These are phyloP conservation scores for Abramis brama DNA, from an alignment of 2,113 vertebrate genomes.

Conservation along the genomic window DNA sequence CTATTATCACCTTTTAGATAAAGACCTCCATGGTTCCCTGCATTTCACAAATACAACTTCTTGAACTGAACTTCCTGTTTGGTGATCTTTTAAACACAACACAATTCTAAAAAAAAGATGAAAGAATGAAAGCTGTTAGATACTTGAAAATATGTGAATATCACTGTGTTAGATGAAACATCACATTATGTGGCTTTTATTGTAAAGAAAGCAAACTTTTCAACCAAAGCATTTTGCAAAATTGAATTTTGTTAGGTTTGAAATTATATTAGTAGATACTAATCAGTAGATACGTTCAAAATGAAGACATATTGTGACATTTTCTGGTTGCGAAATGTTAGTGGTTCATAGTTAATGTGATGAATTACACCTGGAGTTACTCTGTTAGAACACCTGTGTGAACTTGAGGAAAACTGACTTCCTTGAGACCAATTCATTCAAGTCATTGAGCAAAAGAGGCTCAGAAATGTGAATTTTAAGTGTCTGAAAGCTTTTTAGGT, in stretches of 20 bases:
- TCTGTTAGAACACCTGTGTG: neutral
- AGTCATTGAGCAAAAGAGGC: neutral
- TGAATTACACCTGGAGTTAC: neutral
- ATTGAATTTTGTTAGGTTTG: neutral
- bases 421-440: neutral
- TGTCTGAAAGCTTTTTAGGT: neutral
- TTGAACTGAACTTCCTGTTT: conserved; percentile 49
- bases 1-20: conserved; percentile 62
- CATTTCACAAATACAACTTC: conserved; percentile 76
- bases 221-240: neutral
- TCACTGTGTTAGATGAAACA: neutral
- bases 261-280: neutral
- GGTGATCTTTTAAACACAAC: conserved; percentile 70
- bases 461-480: neutral
- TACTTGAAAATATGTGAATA: neutral
- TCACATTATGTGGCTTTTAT: neutral
- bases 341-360: neutral
- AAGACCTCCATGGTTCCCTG: conserved; percentile 65
- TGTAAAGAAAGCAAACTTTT: neutral
- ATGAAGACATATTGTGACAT: neutral
- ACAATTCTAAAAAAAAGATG: conserved; percentile 63
- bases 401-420: neutral
- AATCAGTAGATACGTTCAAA: neutral
- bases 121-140: neutral
- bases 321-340: neutral